A percentile compares a stretch with the other conserved stretches of the same genome.
These are phyloP conservation scores for Syrista parreyssii DNA, from an alignment of 2,888 invertebrate species.

Conservation along the genomic window DNA sequence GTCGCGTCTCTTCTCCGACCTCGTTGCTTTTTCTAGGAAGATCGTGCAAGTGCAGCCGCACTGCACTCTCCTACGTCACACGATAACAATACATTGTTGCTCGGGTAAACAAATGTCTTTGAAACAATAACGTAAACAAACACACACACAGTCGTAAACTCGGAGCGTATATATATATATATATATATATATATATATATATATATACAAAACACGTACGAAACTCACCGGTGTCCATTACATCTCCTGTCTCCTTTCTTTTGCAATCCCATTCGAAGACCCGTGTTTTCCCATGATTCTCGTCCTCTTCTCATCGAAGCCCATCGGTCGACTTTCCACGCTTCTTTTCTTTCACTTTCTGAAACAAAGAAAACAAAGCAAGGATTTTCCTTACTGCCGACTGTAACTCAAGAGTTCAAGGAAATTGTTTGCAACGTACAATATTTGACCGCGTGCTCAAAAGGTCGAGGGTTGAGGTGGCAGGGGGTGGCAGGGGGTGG, in stretches of 20 bases:
- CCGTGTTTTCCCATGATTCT: background rate
- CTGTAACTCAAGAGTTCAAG: background rate
- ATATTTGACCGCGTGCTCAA: background rate
- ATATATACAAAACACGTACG: background rate
- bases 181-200: background rate
- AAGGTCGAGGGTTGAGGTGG: constrained; percentile 10
- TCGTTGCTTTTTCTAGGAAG: background rate
- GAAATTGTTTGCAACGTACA: background rate
- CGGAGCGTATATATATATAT: too few relatives aligned
- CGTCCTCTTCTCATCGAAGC: background rate
- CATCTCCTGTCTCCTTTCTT: background rate
- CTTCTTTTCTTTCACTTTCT: background rate
- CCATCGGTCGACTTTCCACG: background rate
- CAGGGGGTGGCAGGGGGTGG: constrained; percentile 1
- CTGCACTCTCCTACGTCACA: background rate
- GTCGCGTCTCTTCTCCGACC: constrained; percentile 13
- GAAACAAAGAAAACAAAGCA: background rate
- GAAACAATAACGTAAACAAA: background rate
- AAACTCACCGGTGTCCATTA: background rate
- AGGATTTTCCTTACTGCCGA: background rate
- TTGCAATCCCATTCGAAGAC: background rate
- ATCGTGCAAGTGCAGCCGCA: background rate
- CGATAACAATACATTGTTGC: background rate
- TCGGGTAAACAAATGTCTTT: background rate
- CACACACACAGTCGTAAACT: too few relatives aligned